These are phyloP conservation scores for Sminthurinus signatus DNA, from an alignment of 1,140 invertebrate species.

Conservation along the genomic window DNA sequence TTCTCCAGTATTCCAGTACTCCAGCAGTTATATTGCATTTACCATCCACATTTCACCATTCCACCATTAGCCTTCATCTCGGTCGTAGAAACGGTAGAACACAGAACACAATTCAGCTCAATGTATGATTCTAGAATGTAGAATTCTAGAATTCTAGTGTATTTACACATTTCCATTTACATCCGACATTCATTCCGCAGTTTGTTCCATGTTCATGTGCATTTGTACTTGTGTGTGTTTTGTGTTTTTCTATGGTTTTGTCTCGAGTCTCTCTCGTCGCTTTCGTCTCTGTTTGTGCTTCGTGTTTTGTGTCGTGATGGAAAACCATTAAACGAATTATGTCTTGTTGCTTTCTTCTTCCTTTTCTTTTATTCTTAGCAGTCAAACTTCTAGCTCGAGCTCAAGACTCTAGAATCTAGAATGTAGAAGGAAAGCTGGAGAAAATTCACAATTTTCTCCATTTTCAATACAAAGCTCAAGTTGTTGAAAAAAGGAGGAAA, in stretches of 20 bases:
- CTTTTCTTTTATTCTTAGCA: too few relatives aligned
- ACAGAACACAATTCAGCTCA: too few relatives aligned
- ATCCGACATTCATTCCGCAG: not conserved
- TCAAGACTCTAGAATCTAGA: too few relatives aligned
- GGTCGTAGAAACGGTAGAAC: too few relatives aligned
- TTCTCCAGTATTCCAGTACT: too few relatives aligned
- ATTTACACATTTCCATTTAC: not conserved
- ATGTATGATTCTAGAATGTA: not conserved
- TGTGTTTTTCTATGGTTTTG: not conserved
- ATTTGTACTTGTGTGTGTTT: not conserved
- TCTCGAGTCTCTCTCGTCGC: not conserved
- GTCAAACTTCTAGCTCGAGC: too few relatives aligned
- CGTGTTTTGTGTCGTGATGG: conserved; percentile 35
- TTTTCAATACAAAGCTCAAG: too few relatives aligned
- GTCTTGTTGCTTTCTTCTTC: too few relatives aligned
- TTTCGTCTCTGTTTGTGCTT: not conserved
- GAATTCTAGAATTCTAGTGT: not conserved
- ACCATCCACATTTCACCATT: conserved; percentile 4
- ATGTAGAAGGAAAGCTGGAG: too few relatives aligned
- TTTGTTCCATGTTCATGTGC: not conserved
- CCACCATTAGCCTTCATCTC: not conserved
- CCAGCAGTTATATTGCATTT: not conserved
- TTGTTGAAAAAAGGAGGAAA: too few relatives aligned
- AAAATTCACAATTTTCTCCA: too few relatives aligned
- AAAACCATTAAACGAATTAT: conserved; percentile 40